Base-by-base conservation (phyloP, 2,797 vertebrate species). In the Echiichthys vipera region DNA sequence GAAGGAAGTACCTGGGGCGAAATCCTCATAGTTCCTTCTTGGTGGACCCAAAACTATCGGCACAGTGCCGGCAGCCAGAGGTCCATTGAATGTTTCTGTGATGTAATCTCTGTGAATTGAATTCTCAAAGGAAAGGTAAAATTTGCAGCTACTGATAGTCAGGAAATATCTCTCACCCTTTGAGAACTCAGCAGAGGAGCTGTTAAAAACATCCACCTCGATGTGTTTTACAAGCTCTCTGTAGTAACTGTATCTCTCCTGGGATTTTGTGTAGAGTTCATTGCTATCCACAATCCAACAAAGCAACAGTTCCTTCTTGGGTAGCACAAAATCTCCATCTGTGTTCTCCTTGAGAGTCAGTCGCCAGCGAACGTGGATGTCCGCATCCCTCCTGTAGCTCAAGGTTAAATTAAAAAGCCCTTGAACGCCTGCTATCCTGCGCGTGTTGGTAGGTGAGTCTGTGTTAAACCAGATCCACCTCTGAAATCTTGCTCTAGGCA, bases 391-490 rank as follows among this genome's bases (percentile, higher is more conserved):
- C 46, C 96, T 94, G 9, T 96, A 97, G 58, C 93, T 97, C 73
- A 96, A 81, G 25, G 95, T 97, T 74, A 96, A 81, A 71, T 97
- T 98, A 76, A 97, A 97, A 24, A 97, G 92, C 37, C 95, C 90
- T 47, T 97, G 92, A 11, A 96, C 90, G 17, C 96, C 96, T 53
- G 81, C 92, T 71, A 95, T 95, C 45, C 87, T 95, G 1, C 83
- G 88, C 0, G 94, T 95, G 42, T 95, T 95, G 24, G 90, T 95
- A 18, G 96, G 96, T 5, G 95, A 94, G 86, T 96, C 96, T 69
- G 95, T 59, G 68, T 96, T 96, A 82, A 97, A 94, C 96, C 96
- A 97, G 77, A 97, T 95, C 96, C 96, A 97, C 70, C 93, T 96
- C 88, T 97, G 96, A 85, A 96, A 95, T 0, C 83, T 89, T 34